Evolutionary conservation across 2,888 invertebrate species (phyloP).

Genomic region (Caenorhabditis sinica): DNA sequence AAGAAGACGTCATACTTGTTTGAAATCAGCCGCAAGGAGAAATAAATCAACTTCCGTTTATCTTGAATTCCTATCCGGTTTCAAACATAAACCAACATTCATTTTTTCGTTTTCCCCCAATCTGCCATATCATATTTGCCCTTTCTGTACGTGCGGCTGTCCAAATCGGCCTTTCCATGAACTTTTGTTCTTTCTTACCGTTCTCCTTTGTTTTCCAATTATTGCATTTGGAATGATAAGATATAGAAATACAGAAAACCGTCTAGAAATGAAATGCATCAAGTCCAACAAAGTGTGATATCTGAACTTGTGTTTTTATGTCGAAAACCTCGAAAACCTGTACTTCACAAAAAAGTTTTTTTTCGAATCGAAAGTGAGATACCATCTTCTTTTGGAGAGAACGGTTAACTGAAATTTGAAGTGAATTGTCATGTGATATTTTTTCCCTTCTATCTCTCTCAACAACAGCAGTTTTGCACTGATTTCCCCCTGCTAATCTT

Average conservation of each 20-base stretch:
- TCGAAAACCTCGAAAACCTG: too few species aligned
- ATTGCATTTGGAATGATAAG: not conserved
- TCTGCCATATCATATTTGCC: slow-evolving; percentile 26
- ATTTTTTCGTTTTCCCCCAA: not conserved
- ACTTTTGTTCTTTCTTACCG: slow-evolving; percentile 16
- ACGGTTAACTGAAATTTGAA: not conserved
- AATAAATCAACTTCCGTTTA: not conserved
- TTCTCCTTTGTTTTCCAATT: not conserved
- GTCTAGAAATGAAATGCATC: not conserved
- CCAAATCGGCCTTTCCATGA: slow-evolving; percentile 12
- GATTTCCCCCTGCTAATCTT: not conserved
- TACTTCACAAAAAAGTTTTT: too few species aligned
- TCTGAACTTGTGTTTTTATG: not conserved
- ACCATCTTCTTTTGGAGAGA: too few species aligned
- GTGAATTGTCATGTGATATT: not conserved
- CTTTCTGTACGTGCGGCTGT: slow-evolving; percentile 20
- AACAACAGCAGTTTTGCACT: too few species aligned
- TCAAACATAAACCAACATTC: not conserved
- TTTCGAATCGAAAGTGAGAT: too few species aligned
- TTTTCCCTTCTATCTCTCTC: too few species aligned
- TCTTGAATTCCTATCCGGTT: not conserved
- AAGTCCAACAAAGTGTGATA: too few species aligned
- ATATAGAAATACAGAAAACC: slow-evolving; percentile 1
- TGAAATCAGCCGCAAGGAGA: not conserved
- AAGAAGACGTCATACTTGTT: not conserved